A percentile compares a stretch with the other conserved stretches of the same genome.
These are phyloP conservation scores for Megaleporinus macrocephalus DNA, from an alignment of 2,113 vertebrate genomes.

Conservation along the genomic window DNA sequence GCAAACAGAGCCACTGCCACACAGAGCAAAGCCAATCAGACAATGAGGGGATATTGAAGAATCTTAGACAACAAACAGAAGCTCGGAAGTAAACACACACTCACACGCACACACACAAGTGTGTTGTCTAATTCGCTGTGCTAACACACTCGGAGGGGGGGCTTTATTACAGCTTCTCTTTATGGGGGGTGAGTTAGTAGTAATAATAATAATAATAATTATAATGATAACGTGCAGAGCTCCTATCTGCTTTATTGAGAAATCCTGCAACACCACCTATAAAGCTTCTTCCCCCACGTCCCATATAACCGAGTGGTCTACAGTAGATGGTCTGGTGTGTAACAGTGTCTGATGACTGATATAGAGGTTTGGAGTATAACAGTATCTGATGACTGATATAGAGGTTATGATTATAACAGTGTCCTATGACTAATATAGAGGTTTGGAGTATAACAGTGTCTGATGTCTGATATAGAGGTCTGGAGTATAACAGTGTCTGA, in stretches of 20 bases:
- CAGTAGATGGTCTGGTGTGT: too few species aligned
- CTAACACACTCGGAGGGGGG: not conserved
- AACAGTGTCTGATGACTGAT: too few species aligned
- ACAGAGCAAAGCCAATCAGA: conserved; percentile 35
- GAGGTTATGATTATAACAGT: too few species aligned
- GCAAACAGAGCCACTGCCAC: conserved; percentile 16
- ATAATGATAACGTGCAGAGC: not conserved
- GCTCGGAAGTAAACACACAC: conserved; percentile 16
- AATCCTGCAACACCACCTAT: not conserved
- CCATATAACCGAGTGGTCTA: too few species aligned
- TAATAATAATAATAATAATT: too few species aligned
- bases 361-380: too few species aligned
- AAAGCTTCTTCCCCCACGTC: not conserved
- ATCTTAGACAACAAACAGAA: conserved; percentile 34
- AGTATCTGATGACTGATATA: too few species aligned
- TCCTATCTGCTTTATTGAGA: not conserved
- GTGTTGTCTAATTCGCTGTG: not conserved
- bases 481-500: too few species aligned
- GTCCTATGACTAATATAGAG: too few species aligned
- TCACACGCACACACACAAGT: not conserved
- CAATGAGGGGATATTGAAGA: conserved; percentile 7
- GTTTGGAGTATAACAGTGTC: too few species aligned
- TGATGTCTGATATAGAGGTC: too few species aligned
- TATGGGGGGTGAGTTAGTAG: not conserved
- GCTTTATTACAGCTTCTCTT: not conserved